phyloP scores from a whole-genome alignment of 2,797 vertebrate genomes.

The Pseudomugil gertrudae region DNA sequence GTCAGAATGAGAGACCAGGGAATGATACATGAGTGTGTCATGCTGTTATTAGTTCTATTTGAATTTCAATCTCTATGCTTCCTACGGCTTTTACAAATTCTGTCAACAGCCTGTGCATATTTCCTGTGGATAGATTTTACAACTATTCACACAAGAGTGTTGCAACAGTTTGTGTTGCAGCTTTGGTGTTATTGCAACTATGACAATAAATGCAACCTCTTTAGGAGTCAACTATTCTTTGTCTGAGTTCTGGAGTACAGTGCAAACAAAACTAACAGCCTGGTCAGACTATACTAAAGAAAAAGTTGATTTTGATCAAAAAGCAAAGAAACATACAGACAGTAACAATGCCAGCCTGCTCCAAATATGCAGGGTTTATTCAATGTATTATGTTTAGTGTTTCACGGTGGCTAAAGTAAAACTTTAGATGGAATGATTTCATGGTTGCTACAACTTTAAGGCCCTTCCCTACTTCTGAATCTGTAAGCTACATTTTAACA shows the following conservation, averaged over 20 bases:
- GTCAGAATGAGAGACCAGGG: slow-evolving; percentile 52
- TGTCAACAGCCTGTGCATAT: slow-evolving; percentile 11
- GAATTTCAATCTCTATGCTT: slow-evolving; percentile 34
- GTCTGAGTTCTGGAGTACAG: too few relatives aligned
- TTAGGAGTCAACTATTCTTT: too few relatives aligned
- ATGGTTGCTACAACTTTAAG: too few relatives aligned
- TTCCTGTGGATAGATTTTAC: slow-evolving; percentile 8
- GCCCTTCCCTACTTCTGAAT: not conserved
- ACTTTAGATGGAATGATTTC: slow-evolving; percentile 12
- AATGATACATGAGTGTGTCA: slow-evolving; percentile 67
- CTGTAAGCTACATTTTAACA: not conserved
- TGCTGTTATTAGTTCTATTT: slow-evolving; percentile 51
- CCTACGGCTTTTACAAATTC: slow-evolving; percentile 29
- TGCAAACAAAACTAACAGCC: too few relatives aligned
- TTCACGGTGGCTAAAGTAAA: not conserved
- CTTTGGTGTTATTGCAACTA: too few relatives aligned
- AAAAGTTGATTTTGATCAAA: too few relatives aligned
- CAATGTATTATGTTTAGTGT: not conserved
- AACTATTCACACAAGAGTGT: slow-evolving; percentile 25
- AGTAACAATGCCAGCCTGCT: too few relatives aligned
- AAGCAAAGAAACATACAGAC: too few relatives aligned
- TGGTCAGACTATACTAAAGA: too few relatives aligned
- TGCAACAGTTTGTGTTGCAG: too few relatives aligned
- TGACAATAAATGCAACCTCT: too few relatives aligned
- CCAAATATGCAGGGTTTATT: too few relatives aligned